Evolutionary conservation across 2,113 vertebrate genomes (phyloP).

Genomic region (Aythya baeri): DNA sequence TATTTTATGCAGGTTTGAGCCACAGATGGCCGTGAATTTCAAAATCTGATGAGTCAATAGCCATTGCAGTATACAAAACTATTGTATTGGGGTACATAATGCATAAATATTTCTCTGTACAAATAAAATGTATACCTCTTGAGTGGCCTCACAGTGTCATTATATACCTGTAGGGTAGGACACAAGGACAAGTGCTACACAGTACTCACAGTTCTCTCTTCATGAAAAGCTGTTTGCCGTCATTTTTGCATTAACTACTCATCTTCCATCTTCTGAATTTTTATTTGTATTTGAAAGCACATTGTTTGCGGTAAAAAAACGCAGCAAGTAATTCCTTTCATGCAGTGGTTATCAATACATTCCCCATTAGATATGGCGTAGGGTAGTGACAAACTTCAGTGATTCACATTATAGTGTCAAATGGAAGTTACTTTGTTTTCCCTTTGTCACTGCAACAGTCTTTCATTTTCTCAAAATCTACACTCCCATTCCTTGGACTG

Average conservation of each 20-base stretch:
- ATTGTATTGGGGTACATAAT: neutral
- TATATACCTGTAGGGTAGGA: neutral
- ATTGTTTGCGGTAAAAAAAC: neutral
- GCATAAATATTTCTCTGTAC: neutral
- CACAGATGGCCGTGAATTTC: conserved; percentile 11
- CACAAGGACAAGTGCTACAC: neutral
- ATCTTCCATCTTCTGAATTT: neutral
- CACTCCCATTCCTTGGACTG: neutral
- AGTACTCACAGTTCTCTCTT: neutral
- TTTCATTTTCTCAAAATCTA: neutral
- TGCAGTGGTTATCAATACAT: neutral
- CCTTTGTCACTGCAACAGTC: neutral
- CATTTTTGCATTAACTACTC: neutral
- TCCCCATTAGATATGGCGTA: neutral
- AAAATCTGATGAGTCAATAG: neutral
- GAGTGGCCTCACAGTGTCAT: neutral
- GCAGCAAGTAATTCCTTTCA: neutral
- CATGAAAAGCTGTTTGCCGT: neutral
- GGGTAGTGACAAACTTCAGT: neutral
- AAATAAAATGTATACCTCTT: neutral
- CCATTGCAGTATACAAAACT: neutral
- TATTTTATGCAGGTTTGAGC: neutral
- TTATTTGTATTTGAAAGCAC: neutral
- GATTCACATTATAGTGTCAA: neutral
- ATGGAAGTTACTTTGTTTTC: neutral